Evolutionary conservation across 1,140 invertebrate genomes (phyloP).

Genomic region (Diplogasteroides magnus): DNA sequence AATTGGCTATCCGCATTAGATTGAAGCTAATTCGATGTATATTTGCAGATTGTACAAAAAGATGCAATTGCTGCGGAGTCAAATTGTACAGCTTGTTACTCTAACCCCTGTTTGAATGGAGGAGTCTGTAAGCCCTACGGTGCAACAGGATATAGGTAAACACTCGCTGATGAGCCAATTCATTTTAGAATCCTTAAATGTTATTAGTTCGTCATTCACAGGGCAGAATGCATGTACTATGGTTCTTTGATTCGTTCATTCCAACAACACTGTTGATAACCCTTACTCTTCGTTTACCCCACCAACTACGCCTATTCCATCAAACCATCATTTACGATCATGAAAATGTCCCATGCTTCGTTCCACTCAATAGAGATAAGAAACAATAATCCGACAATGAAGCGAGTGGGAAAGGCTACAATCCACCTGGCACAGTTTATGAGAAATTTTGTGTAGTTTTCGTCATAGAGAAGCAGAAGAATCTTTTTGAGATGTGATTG

Average conservation of each 20-base stretch:
- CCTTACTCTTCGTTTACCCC: no score
- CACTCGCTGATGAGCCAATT: not conserved
- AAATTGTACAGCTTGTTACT: not conserved
- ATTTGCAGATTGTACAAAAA: not conserved
- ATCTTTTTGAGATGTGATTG: constrained; percentile 29
- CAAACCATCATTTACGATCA: no score
- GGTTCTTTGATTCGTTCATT: not conserved
- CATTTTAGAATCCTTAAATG: not conserved
- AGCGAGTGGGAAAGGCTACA: no score
- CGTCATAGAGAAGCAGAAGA: no score
- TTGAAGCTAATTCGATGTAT: not conserved
- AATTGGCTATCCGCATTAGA: not conserved
- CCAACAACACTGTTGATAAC: no score
- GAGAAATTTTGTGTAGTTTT: no score
- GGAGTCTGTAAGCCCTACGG: not conserved
- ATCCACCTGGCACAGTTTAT: no score
- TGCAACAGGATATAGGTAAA: not conserved
- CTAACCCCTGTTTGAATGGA: not conserved
- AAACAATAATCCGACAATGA: no score
- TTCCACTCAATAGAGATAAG: no score
- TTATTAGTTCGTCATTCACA: not conserved
- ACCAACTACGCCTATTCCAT: no score
- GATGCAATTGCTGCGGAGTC: not conserved
- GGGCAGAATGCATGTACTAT: not conserved
- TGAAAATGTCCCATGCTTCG: no score